Percentiles rank a stretch among this genome's conserved stretches.
phyloP scores from a whole-genome alignment of 2,888 invertebrate species.

The Mythimna albipuncta region DNA sequence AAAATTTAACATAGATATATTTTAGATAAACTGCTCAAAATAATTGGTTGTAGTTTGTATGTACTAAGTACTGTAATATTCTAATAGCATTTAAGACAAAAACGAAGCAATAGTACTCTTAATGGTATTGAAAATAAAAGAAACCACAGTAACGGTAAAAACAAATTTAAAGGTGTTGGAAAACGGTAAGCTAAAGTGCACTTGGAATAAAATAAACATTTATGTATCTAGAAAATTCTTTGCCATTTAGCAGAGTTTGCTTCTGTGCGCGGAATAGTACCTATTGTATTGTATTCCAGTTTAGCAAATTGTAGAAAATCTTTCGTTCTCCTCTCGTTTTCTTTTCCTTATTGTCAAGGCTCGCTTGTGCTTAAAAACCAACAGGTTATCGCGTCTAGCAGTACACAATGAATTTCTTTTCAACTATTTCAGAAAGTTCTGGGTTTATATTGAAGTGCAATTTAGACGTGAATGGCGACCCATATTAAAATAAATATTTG shows the following conservation, averaged over 20 bases:
- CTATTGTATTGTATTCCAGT: constrained; percentile 16
- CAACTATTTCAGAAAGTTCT: neutral
- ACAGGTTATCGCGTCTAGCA: neutral
- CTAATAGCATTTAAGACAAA: neutral
- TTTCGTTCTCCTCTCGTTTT: neutral
- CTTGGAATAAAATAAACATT: constrained; percentile 55
- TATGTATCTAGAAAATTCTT: constrained; percentile 23
- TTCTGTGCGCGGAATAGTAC: constrained; percentile 6
- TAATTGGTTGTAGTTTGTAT: neutral
- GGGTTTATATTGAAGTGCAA: neutral
- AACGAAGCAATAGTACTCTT: neutral
- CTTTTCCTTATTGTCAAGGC: constrained; percentile 11
- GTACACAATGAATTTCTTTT: constrained; percentile 8
- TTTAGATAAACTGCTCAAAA: neutral
- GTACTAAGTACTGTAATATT: neutral
- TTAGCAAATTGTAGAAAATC: constrained; percentile 24
- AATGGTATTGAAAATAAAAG: constrained; percentile 23
- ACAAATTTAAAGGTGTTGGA: constrained; percentile 39
- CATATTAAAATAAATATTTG: neutral
- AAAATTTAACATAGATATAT: too few relatives aligned
- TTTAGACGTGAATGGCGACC: neutral
- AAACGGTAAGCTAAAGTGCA: constrained; percentile 51
- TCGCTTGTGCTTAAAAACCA: constrained; percentile 12
- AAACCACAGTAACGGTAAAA: constrained; percentile 8
- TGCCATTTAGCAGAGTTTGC: constrained; percentile 18